These are phyloP conservation scores for Solea solea DNA, from an alignment of 2,113 vertebrate genomes.

Conservation along the genomic window DNA sequence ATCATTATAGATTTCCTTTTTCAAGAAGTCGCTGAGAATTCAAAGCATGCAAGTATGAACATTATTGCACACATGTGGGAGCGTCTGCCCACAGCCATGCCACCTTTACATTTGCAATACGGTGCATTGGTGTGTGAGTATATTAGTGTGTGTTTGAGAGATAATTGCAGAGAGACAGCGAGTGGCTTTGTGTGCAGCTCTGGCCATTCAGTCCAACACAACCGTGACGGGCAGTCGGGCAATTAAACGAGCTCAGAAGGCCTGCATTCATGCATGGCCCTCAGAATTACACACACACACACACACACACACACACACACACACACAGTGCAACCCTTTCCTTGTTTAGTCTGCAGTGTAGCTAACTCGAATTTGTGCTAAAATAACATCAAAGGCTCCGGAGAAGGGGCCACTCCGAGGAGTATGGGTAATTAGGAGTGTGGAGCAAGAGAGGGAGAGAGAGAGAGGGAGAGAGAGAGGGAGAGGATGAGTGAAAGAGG, in stretches of 20 bases:
- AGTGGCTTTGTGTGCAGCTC: constrained; percentile 49
- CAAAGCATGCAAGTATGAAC: background rate
- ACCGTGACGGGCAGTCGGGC: constrained; percentile 46
- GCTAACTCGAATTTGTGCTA: constrained; percentile 68
- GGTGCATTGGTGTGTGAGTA: background rate
- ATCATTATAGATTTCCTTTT: background rate
- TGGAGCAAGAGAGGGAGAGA: constrained; percentile 39
- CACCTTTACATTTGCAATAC: background rate
- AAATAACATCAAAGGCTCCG: constrained; percentile 76
- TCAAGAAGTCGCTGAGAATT: background rate
- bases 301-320: constrained; percentile 27
- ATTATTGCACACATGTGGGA: background rate
- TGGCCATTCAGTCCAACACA: constrained; percentile 59
- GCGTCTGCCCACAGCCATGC: background rate
- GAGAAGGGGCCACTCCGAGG: constrained; percentile 66
- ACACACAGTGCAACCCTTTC: constrained; percentile 40
- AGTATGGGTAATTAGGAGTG: constrained; percentile 72
- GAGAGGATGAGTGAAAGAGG: constrained; percentile 59
- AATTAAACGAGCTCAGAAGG: constrained; percentile 47
- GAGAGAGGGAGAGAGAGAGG: background rate
- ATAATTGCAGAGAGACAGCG: constrained; percentile 54
- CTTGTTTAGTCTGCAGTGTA: constrained; percentile 72
- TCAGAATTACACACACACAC: constrained; percentile 34
- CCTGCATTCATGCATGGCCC: constrained; percentile 57
- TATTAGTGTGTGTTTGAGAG: constrained; percentile 1